phyloP scores from a whole-genome alignment of 2,888 invertebrate species.

The Xestia ashworthii region DNA sequence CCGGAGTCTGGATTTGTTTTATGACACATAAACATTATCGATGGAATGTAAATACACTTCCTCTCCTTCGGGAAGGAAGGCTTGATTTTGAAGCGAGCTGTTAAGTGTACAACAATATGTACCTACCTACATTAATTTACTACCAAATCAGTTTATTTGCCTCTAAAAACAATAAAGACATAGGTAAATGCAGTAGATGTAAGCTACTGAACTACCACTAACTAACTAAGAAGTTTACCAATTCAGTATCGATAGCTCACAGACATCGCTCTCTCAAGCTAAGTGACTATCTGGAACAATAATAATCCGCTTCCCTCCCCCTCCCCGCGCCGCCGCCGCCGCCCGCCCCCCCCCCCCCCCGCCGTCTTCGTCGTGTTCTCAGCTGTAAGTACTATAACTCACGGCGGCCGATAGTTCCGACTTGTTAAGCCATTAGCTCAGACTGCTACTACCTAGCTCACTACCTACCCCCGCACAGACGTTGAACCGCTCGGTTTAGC shows the following conservation, averaged over 20 bases:
- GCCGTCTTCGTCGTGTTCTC: neutral
- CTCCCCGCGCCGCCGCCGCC: too few relatives aligned
- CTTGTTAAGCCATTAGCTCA: constrained; percentile 51
- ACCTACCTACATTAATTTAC: neutral
- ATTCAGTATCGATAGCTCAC: neutral
- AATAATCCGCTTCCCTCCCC: constrained; percentile 12
- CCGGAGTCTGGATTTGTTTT: neutral
- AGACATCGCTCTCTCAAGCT: neutral
- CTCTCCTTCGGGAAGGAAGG: neutral
- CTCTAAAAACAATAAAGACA: neutral
- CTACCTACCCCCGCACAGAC: neutral
- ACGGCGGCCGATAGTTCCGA: constrained; percentile 33
- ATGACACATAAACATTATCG: neutral
- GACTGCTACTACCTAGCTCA: neutral
- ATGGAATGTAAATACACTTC: neutral
- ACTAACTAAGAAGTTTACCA: too few relatives aligned
- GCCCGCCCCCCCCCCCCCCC: neutral
- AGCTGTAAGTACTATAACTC: constrained; percentile 39
- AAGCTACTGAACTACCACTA: neutral
- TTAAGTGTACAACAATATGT: neutral
- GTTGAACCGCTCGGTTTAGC: constrained; percentile 8
- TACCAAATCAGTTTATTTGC: neutral
- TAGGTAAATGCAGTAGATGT: neutral
- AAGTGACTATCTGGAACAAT: constrained; percentile 23
- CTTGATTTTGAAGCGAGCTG: neutral